Conservation (phyloP, 1,140 invertebrate genomes). For the Amyelois transitella region DNA sequence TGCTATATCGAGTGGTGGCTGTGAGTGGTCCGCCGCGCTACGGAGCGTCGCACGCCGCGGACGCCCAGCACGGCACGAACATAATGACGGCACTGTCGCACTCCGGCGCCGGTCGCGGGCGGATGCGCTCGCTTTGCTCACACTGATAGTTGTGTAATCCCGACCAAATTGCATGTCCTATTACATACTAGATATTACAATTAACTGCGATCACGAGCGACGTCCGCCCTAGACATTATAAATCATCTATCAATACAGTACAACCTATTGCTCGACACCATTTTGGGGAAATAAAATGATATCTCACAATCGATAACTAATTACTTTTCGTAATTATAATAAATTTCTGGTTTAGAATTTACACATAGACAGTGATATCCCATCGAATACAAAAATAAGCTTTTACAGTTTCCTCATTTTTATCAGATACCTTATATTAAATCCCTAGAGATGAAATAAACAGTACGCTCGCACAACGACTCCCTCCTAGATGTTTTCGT, state of each 20-base stretch:
- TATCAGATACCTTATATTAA: conserved; percentile 63
- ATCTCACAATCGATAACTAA: conserved; percentile 44
- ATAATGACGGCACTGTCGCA: conserved; percentile 34
- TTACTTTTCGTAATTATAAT: conserved; percentile 31
- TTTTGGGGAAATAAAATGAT: conserved; percentile 66
- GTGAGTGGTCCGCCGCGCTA: conserved; percentile 22
- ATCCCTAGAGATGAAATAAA: conserved; percentile 63
- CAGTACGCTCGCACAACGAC: conserved; percentile 56
- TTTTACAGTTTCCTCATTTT: conserved; percentile 65
- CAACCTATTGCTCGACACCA: conserved; percentile 45
- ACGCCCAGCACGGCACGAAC: conserved; percentile 40
- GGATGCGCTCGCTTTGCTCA: conserved; percentile 14
- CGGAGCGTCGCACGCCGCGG: conserved; percentile 30
- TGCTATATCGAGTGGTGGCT: conserved; percentile 38
- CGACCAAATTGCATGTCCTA: too few species aligned
- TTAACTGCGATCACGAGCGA: not conserved
- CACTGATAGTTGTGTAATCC: not conserved
- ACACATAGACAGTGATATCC: conserved; percentile 61
- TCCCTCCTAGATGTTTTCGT: conserved; percentile 38
- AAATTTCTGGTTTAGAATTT: conserved; percentile 55
- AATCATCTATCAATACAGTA: conserved; percentile 17
- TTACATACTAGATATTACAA: not conserved
- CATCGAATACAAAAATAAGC: conserved; percentile 73
- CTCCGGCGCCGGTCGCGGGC: conserved; percentile 23
- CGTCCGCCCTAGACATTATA: not conserved